Evolutionary conservation across 2,113 vertebrate species (phyloP).

Genomic region (Microcebus tavaratra): DNA sequence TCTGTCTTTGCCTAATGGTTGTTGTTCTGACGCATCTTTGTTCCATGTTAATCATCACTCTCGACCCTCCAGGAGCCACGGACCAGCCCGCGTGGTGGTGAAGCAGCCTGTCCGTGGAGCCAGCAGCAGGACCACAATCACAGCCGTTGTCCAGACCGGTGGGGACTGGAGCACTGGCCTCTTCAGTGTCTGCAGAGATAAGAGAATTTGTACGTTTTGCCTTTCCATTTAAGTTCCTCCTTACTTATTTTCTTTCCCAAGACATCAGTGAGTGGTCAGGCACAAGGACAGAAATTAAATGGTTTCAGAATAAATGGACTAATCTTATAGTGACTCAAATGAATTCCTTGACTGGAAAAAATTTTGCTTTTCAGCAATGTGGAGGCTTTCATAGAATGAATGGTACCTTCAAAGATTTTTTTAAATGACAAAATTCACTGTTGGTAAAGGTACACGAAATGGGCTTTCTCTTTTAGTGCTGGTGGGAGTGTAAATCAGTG

Average conservation of each 20-base stretch:
- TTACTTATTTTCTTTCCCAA: background rate
- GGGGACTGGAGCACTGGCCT: slow-evolving; percentile 88
- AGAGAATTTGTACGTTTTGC: slow-evolving; percentile 82
- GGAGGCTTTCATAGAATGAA: slow-evolving; percentile 10
- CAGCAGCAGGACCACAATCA: slow-evolving; percentile 83
- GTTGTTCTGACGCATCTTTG: background rate
- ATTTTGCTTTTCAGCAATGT: slow-evolving; percentile 34
- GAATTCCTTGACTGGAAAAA: background rate
- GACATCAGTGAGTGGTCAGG: background rate
- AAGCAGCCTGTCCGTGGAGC: slow-evolving; percentile 84
- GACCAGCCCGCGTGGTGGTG: background rate
- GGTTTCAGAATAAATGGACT: slow-evolving; percentile 1
- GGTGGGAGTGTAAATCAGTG: background rate
- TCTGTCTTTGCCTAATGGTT: background rate
- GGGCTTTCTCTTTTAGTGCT: background rate
- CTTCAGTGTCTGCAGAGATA: slow-evolving; percentile 84
- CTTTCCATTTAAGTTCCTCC: background rate
- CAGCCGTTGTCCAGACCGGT: slow-evolving; percentile 86
- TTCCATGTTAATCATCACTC: background rate
- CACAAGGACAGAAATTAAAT: background rate
- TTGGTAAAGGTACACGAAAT: background rate
- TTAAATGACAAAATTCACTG: background rate
- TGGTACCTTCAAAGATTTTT: background rate
- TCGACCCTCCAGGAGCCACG: slow-evolving; percentile 31
- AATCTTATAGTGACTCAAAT: background rate